Evolutionary conservation across 2,888 invertebrate genomes (phyloP).

Genomic region (Teleiodes luculella): DNA sequence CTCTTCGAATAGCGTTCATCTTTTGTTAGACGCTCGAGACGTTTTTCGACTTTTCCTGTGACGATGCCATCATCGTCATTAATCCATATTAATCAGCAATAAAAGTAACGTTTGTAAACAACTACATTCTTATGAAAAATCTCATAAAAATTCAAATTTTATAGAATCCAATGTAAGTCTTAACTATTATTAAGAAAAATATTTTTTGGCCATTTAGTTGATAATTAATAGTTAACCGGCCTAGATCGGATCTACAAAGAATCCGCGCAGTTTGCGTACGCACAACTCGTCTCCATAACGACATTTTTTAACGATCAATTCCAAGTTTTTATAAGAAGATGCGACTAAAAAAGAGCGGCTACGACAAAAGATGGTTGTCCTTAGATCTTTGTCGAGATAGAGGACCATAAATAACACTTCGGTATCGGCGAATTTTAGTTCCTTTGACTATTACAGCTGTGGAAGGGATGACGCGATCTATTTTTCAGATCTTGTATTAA

Average conservation of each 20-base stretch:
- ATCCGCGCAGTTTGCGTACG: slow-evolving; percentile 52
- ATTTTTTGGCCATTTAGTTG: slow-evolving; percentile 3
- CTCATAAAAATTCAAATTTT: too few species aligned
- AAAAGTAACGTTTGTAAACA: too few species aligned
- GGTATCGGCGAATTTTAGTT: slow-evolving; percentile 20
- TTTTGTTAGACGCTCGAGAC: too few species aligned
- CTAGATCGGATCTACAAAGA: slow-evolving; percentile 69
- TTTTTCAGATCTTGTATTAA: too few species aligned
- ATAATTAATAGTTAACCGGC: slow-evolving; percentile 46
- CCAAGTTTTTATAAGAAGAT: slow-evolving; percentile 47
- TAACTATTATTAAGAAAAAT: background rate
- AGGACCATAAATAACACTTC: slow-evolving; percentile 70
- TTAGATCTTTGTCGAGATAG: slow-evolving; percentile 58
- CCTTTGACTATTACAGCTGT: background rate
- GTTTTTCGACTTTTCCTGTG: too few species aligned
- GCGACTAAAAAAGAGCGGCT: slow-evolving; percentile 61
- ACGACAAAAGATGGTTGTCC: slow-evolving; percentile 62
- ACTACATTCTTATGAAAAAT: too few species aligned
- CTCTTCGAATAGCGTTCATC: too few species aligned
- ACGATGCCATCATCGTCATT: too few species aligned
- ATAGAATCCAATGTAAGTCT: background rate
- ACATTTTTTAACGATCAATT: slow-evolving; percentile 27
- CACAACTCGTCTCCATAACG: slow-evolving; percentile 45
- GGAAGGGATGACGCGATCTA: background rate
- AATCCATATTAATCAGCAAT: too few species aligned